Evolutionary conservation across 1,140 invertebrate genomes (phyloP).

Genomic region (Drosophila guanche): DNA sequence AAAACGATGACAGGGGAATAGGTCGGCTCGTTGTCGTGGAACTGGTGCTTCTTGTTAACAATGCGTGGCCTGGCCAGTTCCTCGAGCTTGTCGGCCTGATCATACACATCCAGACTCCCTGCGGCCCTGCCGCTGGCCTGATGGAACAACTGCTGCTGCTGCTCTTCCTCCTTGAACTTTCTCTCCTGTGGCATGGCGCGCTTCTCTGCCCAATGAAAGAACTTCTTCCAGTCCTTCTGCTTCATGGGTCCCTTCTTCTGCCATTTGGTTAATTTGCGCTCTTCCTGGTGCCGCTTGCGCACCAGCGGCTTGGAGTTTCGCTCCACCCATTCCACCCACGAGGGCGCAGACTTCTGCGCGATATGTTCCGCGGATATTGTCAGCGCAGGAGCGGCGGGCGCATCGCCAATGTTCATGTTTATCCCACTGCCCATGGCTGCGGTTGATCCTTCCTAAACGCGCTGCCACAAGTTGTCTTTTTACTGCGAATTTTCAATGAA

Average conservation of each 20-base stretch:
- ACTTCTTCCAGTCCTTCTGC: constrained; percentile 55
- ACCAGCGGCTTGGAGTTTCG: constrained; percentile 39
- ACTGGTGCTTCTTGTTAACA: constrained; percentile 44
- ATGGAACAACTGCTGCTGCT: too few species aligned
- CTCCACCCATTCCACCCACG: constrained; percentile 60
- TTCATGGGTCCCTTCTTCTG: constrained; percentile 69
- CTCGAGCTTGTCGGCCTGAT: constrained; percentile 11
- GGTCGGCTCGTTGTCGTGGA: constrained; percentile 7
- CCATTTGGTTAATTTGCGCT: constrained; percentile 41
- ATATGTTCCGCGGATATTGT: too few species aligned
- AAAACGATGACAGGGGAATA: constrained; percentile 46
- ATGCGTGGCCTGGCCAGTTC: constrained; percentile 35
- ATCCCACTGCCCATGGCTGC: too few species aligned
- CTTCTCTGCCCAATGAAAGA: constrained; percentile 36
- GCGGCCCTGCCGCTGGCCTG: too few species aligned
- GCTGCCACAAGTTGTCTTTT: too few species aligned
- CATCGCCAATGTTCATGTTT: too few species aligned
- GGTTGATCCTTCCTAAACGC: too few species aligned
- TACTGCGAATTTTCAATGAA: too few species aligned
- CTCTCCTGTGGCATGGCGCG: constrained; percentile 33
- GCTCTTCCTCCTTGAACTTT: too few species aligned
- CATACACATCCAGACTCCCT: constrained; percentile 1
- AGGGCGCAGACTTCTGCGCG: constrained; percentile 7
- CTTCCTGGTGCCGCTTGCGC: background rate
- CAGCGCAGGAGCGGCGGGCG: too few species aligned